Evolutionary conservation across 2,888 invertebrate genomes (phyloP).

Genomic region (Plebejus melissa): DNA sequence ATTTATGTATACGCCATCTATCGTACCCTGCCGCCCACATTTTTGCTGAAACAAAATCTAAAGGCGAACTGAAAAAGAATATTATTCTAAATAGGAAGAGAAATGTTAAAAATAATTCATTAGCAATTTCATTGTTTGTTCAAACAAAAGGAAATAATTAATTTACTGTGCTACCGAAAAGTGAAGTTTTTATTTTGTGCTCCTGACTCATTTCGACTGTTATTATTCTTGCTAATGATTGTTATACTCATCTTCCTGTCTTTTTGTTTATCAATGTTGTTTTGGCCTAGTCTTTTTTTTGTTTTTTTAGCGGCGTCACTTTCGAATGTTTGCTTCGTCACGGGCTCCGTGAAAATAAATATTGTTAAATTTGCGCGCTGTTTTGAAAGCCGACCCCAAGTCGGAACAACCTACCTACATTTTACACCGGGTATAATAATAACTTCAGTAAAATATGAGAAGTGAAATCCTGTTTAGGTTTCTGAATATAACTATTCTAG

Average conservation of each 20-base stretch:
- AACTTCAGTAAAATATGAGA: neutral
- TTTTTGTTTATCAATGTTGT: slow-evolving; percentile 22
- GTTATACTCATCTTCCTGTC: slow-evolving; percentile 25
- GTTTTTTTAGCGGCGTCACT: neutral
- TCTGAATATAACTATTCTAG: neutral
- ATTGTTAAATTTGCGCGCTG: neutral
- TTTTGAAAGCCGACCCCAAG: neutral
- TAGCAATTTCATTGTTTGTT: slow-evolving; percentile 38
- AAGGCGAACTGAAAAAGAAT: neutral
- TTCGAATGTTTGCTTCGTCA: slow-evolving; percentile 14
- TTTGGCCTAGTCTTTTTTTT: neutral
- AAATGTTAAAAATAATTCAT: slow-evolving; percentile 38
- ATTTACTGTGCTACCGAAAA: slow-evolving; percentile 36
- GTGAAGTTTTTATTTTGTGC: slow-evolving; percentile 31
- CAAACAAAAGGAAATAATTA: slow-evolving; percentile 38
- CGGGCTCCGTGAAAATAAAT: slow-evolving; percentile 4
- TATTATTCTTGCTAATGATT: slow-evolving; percentile 23
- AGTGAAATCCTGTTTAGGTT: neutral
- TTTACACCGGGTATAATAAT: neutral
- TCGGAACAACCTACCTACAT: neutral
- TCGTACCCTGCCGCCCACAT: neutral
- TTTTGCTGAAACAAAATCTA: neutral
- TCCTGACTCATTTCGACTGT: slow-evolving; percentile 9
- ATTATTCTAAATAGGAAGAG: slow-evolving; percentile 32
- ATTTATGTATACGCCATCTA: no score